These are phyloP conservation scores for Rhabdomys dilectus DNA, from an alignment of 2,113 vertebrate species.

Conservation along the genomic window DNA sequence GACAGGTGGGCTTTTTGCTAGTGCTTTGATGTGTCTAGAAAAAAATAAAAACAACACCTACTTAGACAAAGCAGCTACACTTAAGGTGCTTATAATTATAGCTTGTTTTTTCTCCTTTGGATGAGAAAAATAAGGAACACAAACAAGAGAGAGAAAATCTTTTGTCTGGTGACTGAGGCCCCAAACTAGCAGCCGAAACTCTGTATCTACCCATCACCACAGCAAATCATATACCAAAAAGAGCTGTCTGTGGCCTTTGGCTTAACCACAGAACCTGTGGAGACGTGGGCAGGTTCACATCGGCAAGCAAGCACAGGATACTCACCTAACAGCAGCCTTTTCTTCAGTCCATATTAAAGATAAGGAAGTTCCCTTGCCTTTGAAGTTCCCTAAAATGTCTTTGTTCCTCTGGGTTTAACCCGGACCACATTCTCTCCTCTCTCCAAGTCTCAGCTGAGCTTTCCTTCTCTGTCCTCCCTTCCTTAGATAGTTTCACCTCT, in stretches of 20 bases:
- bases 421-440: neutral
- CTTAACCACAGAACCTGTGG: neutral
- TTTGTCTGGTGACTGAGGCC: neutral
- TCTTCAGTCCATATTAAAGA: neutral
- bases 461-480: neutral
- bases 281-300: fast-evolving
- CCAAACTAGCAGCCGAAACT: neutral
- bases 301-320: neutral
- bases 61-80: neutral
- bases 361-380: neutral
- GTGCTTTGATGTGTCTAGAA: neutral
- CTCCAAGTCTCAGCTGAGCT: neutral
- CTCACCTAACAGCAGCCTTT: neutral
- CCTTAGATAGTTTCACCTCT: neutral
- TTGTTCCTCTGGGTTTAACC: neutral
- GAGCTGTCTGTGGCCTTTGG: neutral
- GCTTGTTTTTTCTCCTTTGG: neutral
- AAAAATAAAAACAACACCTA: neutral
- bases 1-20: neutral
- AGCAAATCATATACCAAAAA: neutral
- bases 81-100: neutral
- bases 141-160: neutral
- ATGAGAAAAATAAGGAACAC: neutral
- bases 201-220: neutral
- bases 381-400: neutral